A percentile compares a stretch with the other conserved stretches of the same genome.
Conservation (phyloP, 2,797 vertebrate genomes). For the Sphenopsis melanotis region DNA sequence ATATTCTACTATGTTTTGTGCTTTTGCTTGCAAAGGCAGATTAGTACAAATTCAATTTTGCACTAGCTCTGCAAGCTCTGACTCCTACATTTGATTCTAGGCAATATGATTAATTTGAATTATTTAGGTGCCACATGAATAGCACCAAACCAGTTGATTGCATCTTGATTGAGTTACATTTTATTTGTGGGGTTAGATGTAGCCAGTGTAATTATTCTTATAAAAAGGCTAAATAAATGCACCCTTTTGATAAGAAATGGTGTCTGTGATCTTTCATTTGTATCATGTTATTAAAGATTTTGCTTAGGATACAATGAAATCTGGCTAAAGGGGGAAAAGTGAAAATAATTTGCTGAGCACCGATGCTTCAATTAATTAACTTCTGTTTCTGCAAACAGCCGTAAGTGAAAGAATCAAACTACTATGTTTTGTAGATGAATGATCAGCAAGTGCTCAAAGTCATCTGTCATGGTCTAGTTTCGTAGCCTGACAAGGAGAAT, state of each 20-base stretch:
- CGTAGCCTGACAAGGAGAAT: conserved; percentile 71
- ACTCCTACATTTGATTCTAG: conserved; percentile 4
- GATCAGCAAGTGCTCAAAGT: conserved; percentile 74
- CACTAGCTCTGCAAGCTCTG: not conserved
- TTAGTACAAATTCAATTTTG: conserved; percentile 41
- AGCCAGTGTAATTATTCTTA: conserved; percentile 4
- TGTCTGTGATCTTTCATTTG: conserved; percentile 15
- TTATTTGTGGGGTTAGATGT: not conserved
- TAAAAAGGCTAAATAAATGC: conserved; percentile 46
- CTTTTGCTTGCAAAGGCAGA: not conserved
- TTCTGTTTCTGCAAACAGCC: conserved; percentile 73
- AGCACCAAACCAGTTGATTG: not conserved
- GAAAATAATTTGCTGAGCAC: conserved; percentile 51
- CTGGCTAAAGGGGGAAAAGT: conserved; percentile 34
- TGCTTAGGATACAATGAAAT: conserved; percentile 49
- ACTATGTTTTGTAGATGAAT: conserved; percentile 75
- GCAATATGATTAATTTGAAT: conserved; percentile 25
- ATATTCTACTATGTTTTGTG: not conserved
- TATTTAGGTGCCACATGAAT: not conserved
- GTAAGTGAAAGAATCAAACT: conserved; percentile 73
- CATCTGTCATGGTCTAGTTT: conserved; percentile 77
- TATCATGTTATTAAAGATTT: conserved; percentile 60
- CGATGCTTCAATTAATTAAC: conserved; percentile 73
- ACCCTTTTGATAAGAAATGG: conserved; percentile 7
- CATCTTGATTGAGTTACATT: conserved; percentile 4